Percentiles rank a stretch among this genome's conserved stretches.
phyloP scores from a whole-genome alignment of 2,113 vertebrate species.

The Aepyceros melampus region DNA sequence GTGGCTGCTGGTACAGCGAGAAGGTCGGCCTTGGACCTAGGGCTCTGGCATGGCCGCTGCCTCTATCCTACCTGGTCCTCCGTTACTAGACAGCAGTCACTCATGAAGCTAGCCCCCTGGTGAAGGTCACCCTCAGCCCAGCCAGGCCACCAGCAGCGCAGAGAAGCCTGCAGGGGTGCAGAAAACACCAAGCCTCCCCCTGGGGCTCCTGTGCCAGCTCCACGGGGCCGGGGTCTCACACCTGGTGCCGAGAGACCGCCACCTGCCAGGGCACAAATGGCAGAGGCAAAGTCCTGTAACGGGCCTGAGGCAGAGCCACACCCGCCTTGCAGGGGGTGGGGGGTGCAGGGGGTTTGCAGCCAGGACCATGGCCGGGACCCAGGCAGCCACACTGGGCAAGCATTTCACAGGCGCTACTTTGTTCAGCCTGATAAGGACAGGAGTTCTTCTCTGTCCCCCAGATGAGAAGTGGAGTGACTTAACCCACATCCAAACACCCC shows the following conservation, averaged over 20 bases:
- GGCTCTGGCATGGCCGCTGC: rapidly evolving
- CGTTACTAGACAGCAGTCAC: rapidly evolving
- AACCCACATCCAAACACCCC: background rate
- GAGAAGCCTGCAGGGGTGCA: background rate
- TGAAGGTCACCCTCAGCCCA: rapidly evolving
- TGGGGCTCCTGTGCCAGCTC: background rate
- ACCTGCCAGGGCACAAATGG: background rate
- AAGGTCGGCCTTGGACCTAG: no score
- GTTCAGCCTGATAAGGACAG: rapidly evolving
- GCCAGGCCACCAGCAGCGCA: background rate
- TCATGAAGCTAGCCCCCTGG: rapidly evolving
- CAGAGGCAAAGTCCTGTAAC: rapidly evolving
- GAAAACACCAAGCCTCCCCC: background rate
- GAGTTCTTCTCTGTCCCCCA: background rate
- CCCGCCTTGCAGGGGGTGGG: rapidly evolving
- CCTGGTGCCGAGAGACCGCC: background rate
- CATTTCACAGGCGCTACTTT: rapidly evolving
- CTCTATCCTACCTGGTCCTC: background rate
- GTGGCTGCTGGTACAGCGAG: rapidly evolving
- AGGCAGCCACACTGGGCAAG: background rate
- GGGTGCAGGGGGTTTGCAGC: background rate
- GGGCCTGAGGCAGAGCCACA: background rate
- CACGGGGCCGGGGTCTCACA: rapidly evolving
- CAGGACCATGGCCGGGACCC: rapidly evolving
- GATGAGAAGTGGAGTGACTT: background rate